Conservation (phyloP, 2,113 vertebrate species). For the Odontophorus gujanensis region DNA sequence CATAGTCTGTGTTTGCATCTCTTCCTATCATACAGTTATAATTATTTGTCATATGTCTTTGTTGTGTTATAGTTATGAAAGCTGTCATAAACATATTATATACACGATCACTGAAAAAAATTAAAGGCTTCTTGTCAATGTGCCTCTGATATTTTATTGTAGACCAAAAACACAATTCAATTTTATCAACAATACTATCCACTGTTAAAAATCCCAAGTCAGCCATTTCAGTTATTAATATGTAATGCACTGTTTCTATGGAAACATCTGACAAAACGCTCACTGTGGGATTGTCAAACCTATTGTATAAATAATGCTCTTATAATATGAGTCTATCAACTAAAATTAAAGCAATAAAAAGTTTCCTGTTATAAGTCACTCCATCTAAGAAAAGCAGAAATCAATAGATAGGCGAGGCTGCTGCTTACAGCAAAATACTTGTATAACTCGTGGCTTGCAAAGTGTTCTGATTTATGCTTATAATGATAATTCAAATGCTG, state of each 20-base stretch:
- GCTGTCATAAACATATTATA: background rate
- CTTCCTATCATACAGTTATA: slow-evolving; percentile 16
- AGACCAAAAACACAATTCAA: background rate
- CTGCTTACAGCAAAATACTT: background rate
- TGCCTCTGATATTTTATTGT: background rate
- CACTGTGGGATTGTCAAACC: background rate
- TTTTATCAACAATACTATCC: background rate
- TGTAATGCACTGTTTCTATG: background rate
- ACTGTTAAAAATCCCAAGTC: background rate
- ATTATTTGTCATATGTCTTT: slow-evolving; percentile 36
- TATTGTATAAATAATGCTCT: slow-evolving; percentile 4
- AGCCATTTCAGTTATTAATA: background rate
- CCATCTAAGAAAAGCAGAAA: background rate
- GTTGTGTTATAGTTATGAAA: slow-evolving; percentile 4
- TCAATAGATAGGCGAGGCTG: background rate
- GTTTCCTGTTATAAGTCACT: background rate
- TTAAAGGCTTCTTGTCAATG: background rate
- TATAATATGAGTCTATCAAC: background rate
- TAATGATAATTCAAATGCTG: background rate
- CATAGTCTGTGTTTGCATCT: background rate
- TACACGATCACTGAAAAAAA: background rate
- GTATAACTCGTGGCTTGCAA: background rate
- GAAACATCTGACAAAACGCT: background rate
- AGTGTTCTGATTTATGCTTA: background rate
- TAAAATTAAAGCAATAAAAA: slow-evolving; percentile 8